Base-by-base conservation (phyloP, 2,797 vertebrate genomes). In the Nannoperca australis region DNA sequence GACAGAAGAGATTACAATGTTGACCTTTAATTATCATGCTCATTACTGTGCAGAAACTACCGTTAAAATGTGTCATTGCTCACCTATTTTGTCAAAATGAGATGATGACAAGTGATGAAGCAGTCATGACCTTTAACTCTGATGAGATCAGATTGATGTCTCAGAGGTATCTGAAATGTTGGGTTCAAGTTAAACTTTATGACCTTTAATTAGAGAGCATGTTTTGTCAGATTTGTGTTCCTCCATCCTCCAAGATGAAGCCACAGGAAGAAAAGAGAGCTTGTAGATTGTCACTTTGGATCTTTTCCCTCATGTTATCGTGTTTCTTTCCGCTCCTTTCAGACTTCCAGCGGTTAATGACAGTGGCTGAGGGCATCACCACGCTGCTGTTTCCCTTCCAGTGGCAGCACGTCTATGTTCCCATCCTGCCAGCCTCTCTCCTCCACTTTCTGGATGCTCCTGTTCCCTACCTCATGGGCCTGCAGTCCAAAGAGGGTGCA, bases 391-490 rank as follows among this genome's bases (percentile, higher is more conserved):
- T 98, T 92, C 97, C 97, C 0, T 99, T 99, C 91, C 97, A 98
- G 73, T 98, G 97, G 97, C 97, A 98, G 89, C 97, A 99, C 0
- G 97, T 98, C 0, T 98, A 98, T 0, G 97, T 98, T 7, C 97
- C 97, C 76, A 98, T 99, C 91, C 96, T 98, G 45, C 97, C 97
- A 0, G 96, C 97, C 12, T 97, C 97, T 15, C 96, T 99, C 11
- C 94, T 97, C 22, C 97, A 99, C 91, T 98, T 99, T 81, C 95
- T 99, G 81, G 97, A 99, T 0, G 97, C 97, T 75, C 97, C 97
- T 0, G 97, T 99, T 72, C 97, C 97, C 50, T 99, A 98, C 85
- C 89, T 99, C 82, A 99, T 99, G 97, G 97, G 97, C 15, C 95
- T 99, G 78, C 97, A 98, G 92, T 97, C 96, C 20, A 97, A 96